These are phyloP conservation scores for Drosophila lacteicornis DNA, from an alignment of 1,140 invertebrate species.

Conservation along the genomic window DNA sequence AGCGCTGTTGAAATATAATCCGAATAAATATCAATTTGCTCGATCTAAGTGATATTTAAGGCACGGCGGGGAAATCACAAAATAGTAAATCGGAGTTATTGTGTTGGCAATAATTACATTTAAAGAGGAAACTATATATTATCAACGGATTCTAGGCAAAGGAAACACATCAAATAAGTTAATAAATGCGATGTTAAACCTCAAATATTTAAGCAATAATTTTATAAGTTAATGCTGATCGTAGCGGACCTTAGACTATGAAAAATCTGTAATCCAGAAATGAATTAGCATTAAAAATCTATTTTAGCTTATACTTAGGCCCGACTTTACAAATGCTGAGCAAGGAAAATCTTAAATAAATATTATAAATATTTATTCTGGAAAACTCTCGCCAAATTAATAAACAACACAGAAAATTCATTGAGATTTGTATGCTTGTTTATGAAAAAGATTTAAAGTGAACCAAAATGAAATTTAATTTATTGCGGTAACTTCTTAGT, in stretches of 20 bases:
- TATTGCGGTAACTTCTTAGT: too few species aligned
- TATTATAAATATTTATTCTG: neutral
- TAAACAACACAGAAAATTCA: neutral
- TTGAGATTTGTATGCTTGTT: too few species aligned
- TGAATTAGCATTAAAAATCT: neutral
- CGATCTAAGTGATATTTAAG: slow-evolving; percentile 8
- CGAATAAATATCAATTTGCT: slow-evolving; percentile 1
- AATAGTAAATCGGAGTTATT: neutral
- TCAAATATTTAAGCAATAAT: neutral
- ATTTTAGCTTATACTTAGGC: neutral
- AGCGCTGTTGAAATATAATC: slow-evolving; percentile 34
- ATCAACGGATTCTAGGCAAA: neutral
- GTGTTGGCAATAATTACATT: too few species aligned
- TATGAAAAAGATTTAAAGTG: too few species aligned
- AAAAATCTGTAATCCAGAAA: neutral
- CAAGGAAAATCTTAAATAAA: neutral
- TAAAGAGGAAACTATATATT: neutral
- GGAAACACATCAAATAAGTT: too few species aligned
- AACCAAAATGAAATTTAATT: too few species aligned
- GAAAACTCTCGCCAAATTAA: neutral
- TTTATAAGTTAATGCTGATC: neutral
- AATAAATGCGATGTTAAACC: too few species aligned
- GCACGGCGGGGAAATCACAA: neutral
- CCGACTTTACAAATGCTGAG: neutral
- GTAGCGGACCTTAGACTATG: neutral